A percentile compares a stretch with the other conserved stretches of the same genome.
Conservation (phyloP, 2,113 vertebrate species). For the Leptocoma aspasia region DNA sequence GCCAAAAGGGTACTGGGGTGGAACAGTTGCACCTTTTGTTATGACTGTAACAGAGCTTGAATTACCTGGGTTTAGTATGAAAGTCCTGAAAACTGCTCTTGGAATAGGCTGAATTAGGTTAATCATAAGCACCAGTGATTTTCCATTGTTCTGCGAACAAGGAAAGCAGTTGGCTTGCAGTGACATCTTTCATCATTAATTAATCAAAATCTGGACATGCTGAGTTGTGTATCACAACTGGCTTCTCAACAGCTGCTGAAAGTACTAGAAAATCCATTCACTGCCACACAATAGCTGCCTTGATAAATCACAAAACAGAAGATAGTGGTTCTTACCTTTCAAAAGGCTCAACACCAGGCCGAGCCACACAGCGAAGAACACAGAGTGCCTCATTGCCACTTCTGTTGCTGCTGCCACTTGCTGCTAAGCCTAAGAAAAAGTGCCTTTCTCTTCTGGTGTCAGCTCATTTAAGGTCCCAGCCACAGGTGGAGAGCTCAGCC, state of each 20-base stretch:
- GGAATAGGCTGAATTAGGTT: constrained; percentile 11
- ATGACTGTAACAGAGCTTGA: background rate
- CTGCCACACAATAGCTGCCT: background rate
- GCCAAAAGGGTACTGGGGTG: background rate
- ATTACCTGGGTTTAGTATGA: background rate
- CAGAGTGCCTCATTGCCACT: constrained; percentile 42
- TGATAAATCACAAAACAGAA: constrained; percentile 30
- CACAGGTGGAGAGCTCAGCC: constrained; percentile 62
- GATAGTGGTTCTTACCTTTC: constrained; percentile 68
- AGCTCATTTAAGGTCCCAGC: constrained; percentile 49
- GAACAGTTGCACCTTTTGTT: constrained; percentile 33
- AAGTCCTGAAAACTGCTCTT: background rate
- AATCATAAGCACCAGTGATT: constrained; percentile 29
- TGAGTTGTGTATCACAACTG: background rate
- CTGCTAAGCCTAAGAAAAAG: constrained; percentile 32
- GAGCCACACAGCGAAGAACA: background rate
- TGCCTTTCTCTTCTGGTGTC: background rate
- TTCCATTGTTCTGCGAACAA: background rate
- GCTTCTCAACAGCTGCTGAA: background rate
- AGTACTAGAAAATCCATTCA: constrained; percentile 11
- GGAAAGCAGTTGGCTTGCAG: background rate
- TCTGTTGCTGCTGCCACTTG: constrained; percentile 9
- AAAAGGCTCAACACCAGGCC: background rate
- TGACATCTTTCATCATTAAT: background rate
- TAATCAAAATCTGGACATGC: constrained; percentile 16